Evolutionary conservation across 2,797 vertebrate genomes (phyloP).

Genomic region (Siniperca obscura): DNA sequence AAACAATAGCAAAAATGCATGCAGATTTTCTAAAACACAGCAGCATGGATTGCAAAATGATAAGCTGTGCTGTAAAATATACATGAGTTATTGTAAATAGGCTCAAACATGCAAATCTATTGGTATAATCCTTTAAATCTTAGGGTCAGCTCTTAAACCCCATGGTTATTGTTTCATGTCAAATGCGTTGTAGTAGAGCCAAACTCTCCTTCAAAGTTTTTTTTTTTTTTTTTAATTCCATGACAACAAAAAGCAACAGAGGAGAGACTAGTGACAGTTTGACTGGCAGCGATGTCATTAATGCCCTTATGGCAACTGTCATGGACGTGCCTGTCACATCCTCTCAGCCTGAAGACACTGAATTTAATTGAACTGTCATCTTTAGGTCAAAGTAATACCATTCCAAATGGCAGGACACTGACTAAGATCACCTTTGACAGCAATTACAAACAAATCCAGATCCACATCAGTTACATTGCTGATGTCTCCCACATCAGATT

Average conservation of each 20-base stretch:
- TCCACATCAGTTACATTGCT: slow-evolving; percentile 42
- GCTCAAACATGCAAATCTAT: neutral
- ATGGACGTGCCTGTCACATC: slow-evolving; percentile 60
- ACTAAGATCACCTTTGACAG: slow-evolving; percentile 73
- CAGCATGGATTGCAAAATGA: neutral
- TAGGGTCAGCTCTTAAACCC: neutral
- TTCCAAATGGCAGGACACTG: slow-evolving; percentile 59
- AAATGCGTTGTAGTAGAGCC: neutral
- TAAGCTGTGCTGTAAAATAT: neutral
- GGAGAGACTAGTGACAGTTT: slow-evolving; percentile 54
- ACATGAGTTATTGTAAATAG: neutral
- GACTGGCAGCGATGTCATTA: slow-evolving; percentile 70
- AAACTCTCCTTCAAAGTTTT: slow-evolving; percentile 43
- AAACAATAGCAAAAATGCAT: neutral
- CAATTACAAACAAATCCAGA: slow-evolving; percentile 73
- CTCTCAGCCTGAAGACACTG: slow-evolving; percentile 65
- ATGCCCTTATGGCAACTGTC: slow-evolving; percentile 63
- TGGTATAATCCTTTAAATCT: neutral
- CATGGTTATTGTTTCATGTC: too few relatives aligned
- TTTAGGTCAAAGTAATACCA: slow-evolving; percentile 67
- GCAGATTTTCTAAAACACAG: neutral
- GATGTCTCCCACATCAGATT: slow-evolving; percentile 36
- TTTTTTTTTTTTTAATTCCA: slow-evolving; percentile 42
- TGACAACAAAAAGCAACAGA: slow-evolving; percentile 38
- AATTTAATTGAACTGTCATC: slow-evolving; percentile 81